Conservation (phyloP, 2,797 vertebrate genomes). For the Varecia variegata region DNA sequence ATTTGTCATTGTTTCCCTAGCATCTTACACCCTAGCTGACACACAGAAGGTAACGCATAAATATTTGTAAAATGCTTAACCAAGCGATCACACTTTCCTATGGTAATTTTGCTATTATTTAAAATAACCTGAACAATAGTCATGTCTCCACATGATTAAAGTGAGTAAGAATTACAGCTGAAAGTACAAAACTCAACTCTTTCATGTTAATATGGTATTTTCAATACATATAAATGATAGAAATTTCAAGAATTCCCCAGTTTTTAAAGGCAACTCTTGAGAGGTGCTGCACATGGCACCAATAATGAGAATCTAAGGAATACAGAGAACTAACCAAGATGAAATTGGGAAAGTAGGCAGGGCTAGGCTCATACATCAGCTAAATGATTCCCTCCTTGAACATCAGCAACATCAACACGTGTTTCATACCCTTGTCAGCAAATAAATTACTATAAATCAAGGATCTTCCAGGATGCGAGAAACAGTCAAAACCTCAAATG, state of each 20-base stretch:
- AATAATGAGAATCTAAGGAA: conserved; percentile 11
- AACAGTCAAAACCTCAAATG: not conserved
- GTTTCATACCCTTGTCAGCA: not conserved
- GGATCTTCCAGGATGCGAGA: conserved; percentile 1
- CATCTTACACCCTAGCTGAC: not conserved
- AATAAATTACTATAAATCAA: conserved; percentile 37
- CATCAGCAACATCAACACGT: not conserved
- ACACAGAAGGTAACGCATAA: not conserved
- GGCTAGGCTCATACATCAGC: not conserved
- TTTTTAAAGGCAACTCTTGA: conserved; percentile 28
- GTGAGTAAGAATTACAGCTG: not conserved
- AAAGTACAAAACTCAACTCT: conserved; percentile 25
- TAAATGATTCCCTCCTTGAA: conserved; percentile 11
- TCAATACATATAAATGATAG: not conserved
- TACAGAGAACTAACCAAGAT: not conserved
- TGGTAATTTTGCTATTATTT: conserved; percentile 26
- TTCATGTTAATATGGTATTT: not conserved
- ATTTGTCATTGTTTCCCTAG: not conserved
- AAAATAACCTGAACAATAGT: conserved; percentile 27
- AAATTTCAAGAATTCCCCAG: not conserved
- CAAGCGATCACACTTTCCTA: not conserved
- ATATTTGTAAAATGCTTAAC: not conserved
- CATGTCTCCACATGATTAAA: not conserved
- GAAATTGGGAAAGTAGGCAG: not conserved
- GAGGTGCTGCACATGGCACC: not conserved